Evolutionary conservation across 2,113 vertebrate genomes (phyloP).

Genomic region (Propithecus coquereli): DNA sequence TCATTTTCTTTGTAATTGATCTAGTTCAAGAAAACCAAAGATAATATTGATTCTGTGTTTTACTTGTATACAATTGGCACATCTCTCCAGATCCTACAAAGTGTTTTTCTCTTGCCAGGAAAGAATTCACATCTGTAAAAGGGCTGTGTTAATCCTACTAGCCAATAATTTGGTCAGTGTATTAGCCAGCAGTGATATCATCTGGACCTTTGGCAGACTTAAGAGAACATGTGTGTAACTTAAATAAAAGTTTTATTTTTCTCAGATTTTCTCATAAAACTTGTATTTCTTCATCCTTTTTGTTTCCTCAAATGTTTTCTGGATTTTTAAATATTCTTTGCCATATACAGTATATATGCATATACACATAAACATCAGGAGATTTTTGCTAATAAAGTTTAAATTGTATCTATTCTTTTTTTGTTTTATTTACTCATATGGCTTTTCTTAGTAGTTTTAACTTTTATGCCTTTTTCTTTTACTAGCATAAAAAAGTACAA

Average conservation of each 20-base stretch:
- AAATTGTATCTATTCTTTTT: background rate
- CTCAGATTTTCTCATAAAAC: slow-evolving; percentile 8
- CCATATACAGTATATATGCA: background rate
- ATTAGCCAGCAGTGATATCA: slow-evolving; percentile 24
- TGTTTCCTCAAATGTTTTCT: background rate
- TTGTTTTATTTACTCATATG: background rate
- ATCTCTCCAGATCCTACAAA: background rate
- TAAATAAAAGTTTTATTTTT: slow-evolving; percentile 33
- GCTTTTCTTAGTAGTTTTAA: slow-evolving; percentile 16
- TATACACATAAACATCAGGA: background rate
- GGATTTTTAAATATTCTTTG: background rate
- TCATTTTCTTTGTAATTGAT: background rate
- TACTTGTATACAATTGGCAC: background rate
- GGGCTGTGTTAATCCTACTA: background rate
- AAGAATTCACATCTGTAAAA: background rate
- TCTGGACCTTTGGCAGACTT: slow-evolving; percentile 39
- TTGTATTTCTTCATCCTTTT: background rate
- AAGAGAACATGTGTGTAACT: background rate
- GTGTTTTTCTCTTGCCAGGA: background rate
- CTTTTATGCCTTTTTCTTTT: background rate
- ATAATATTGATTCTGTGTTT: background rate
- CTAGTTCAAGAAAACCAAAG: background rate
- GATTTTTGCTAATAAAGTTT: background rate
- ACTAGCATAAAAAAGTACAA: slow-evolving; percentile 17
- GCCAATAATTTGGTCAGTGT: slow-evolving; percentile 6